Base-by-base conservation (phyloP, 2,888 invertebrate species). In the Cremastinae sp. region DNA sequence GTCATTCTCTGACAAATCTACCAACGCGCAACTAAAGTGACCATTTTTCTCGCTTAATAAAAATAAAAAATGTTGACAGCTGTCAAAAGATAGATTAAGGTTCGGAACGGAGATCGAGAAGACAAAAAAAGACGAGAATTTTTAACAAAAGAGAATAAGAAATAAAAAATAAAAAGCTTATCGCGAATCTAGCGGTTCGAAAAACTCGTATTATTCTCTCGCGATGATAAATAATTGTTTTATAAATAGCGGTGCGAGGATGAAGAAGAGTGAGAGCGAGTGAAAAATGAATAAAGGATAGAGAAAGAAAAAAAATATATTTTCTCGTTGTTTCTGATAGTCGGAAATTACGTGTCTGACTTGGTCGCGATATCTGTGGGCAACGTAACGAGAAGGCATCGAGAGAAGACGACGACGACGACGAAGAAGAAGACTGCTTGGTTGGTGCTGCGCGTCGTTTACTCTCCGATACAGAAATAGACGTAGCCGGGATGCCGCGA, bases 401-500 rank as follows among this genome's bases (percentile, higher is more conserved):
- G 53, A 16, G 41, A 64, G 69, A 53, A 64, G 58, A 58, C 58
- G 64, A 70, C 12, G 56, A 58, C 37, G 39, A 62, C 22, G 71
- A 39, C 8, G 55, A 56, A 62, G 64, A 58, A 64, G 35, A 64
- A 55, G 68, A 69, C 69, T 47, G 69, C 37, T 49, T 64, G 69
- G 59, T 78, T 70, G 35, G 74, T 65, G 74, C 47, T 65, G 77
- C 77, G 71, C 61, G 75, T 53, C 77, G 70, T 74, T 69, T 73
- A 69, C 69, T 69, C 59, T 69, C 79, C 77, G 75, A 81, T 83
- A 84, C 86, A 86, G 85, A 86, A 86, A 86, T 86, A 86, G 82
- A 84, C 80, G 82, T 82, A 82, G 79, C 81, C 81, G 81, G 83
- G 84, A 84, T 81, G 80, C 75, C 76, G 41, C 41, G 81, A 80